Conservation (phyloP, 2,797 vertebrate species). For the Brachymystax lenok region DNA sequence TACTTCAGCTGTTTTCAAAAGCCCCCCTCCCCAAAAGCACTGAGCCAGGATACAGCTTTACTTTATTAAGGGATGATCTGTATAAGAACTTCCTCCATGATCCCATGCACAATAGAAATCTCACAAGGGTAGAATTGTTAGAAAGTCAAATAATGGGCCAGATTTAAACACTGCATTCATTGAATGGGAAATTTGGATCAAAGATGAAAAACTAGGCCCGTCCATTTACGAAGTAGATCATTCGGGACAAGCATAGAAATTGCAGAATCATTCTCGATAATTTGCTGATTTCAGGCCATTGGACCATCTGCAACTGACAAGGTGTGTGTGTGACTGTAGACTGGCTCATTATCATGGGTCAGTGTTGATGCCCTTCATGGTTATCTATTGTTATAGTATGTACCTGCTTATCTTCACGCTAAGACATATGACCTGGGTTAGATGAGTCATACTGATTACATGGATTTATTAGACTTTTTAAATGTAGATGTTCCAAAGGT, state of each 20-base stretch:
- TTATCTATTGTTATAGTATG: background rate
- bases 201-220: too few relatives aligned
- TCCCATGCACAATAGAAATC: background rate
- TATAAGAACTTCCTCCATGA: slow-evolving; percentile 51
- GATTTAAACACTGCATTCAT: background rate
- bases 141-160: background rate
- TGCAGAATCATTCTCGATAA: background rate
- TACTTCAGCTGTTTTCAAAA: slow-evolving; percentile 68
- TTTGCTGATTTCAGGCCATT: background rate
- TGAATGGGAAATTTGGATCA: too few relatives aligned
- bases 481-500: too few relatives aligned
- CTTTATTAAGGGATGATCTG: slow-evolving; percentile 59
- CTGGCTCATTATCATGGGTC: background rate
- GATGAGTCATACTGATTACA: background rate
- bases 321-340: background rate
- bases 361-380: background rate
- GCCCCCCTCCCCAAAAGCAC: slow-evolving; percentile 30
- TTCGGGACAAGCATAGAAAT: too few relatives aligned
- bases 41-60: slow-evolving; percentile 56
- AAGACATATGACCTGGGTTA: background rate
- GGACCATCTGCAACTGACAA: background rate
- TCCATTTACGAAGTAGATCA: too few relatives aligned
- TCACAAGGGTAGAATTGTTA: background rate
- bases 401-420: background rate
- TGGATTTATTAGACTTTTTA: too few relatives aligned